Evolutionary conservation across 53 echinoderm and acorn worm species (phyloP).

Genomic region (Crossaster papposus): DNA sequence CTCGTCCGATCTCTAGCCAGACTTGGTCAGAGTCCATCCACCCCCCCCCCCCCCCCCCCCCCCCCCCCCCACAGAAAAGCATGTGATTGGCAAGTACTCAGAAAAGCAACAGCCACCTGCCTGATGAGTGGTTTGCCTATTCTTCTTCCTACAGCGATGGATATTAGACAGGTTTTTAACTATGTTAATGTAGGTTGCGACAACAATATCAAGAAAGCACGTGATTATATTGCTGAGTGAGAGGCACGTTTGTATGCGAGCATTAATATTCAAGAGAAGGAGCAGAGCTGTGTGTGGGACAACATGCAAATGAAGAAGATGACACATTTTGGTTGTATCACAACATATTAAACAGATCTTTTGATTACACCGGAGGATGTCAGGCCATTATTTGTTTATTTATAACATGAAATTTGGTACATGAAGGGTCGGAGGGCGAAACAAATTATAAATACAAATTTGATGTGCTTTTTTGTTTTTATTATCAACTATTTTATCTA

Average conservation of each 20-base stretch:
- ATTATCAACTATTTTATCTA: no score
- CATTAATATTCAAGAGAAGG: not conserved
- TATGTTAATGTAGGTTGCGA: not conserved
- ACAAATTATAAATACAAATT: no score
- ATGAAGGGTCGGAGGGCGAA: no score
- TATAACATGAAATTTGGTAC: no score
- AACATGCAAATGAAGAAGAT: not conserved
- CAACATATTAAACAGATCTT: not conserved
- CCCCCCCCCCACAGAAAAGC: constrained; percentile 19
- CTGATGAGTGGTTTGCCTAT: constrained; percentile 8
- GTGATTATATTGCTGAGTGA: not conserved
- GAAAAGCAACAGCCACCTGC: constrained; percentile 29
- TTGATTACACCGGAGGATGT: not conserved
- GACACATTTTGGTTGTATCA: not conserved
- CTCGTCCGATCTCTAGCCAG: not conserved
- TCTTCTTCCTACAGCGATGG: not conserved
- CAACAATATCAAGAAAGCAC: not conserved
- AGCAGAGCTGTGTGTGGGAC: not conserved
- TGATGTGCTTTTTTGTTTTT: no score
- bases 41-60: not conserved
- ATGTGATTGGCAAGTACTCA: constrained; percentile 19
- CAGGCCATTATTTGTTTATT: no score
- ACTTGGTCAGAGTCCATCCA: not conserved
- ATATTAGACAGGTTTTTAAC: not conserved
- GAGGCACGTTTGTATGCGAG: not conserved